A percentile compares a stretch with the other conserved stretches of the same genome.
phyloP scores from a whole-genome alignment of 2,888 invertebrate species.

The Magallana nippona region DNA sequence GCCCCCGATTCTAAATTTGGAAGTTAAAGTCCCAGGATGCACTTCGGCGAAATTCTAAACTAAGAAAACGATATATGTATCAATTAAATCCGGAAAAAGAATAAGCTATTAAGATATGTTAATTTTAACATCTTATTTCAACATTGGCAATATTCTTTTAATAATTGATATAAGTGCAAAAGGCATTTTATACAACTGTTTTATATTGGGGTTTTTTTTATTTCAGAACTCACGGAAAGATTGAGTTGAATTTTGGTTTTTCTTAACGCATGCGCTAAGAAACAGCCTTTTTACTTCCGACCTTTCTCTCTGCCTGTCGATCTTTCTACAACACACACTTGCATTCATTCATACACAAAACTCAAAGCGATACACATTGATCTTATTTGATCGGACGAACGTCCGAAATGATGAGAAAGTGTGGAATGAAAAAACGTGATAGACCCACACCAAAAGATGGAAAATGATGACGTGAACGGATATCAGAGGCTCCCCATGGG shows the following conservation, averaged over 20 bases:
- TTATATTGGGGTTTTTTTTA: too few relatives aligned
- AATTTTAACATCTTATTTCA: not conserved
- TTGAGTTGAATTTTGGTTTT: not conserved
- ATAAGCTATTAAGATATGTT: not conserved
- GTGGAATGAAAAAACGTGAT: constrained; percentile 52
- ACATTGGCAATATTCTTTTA: not conserved
- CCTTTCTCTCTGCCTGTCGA: constrained; percentile 2
- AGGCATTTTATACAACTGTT: too few relatives aligned
- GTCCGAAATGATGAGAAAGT: constrained; percentile 57
- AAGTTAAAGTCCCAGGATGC: constrained; percentile 25
- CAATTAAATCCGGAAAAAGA: not conserved
- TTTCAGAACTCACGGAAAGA: not conserved
- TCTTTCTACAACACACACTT: constrained; percentile 26
- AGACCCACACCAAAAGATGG: constrained; percentile 49
- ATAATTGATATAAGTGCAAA: not conserved
- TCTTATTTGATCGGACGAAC: constrained; percentile 59
- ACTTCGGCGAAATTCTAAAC: not conserved
- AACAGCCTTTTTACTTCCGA: not conserved
- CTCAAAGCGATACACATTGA: constrained; percentile 51
- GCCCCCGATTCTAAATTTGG: constrained; percentile 45
- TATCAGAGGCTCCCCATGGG: constrained; percentile 48
- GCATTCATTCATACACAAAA: constrained; percentile 32
- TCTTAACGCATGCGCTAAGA: not conserved
- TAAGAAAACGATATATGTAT: not conserved
- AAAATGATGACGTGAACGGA: constrained; percentile 58